A percentile compares a stretch with the other conserved stretches of the same genome.
Evolutionary conservation across 1,140 invertebrate genomes (phyloP).

Genomic region (Zaprionus capensis): DNA sequence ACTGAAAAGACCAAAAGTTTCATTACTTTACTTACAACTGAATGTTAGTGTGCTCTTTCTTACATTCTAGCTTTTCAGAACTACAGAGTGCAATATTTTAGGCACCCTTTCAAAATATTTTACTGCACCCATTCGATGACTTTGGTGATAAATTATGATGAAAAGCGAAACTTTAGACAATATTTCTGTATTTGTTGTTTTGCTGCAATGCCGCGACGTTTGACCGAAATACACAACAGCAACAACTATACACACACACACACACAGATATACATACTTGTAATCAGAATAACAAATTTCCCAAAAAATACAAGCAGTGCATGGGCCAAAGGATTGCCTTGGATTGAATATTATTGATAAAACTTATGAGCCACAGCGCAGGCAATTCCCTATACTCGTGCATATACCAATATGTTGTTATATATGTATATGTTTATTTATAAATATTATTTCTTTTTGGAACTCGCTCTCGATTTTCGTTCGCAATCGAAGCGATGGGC

Average conservation of each 20-base stretch:
- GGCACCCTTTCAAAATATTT: conserved; percentile 20
- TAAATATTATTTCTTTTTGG: conserved; percentile 27
- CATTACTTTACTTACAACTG: too few relatives aligned
- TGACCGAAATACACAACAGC: conserved; percentile 66
- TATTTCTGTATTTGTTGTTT: conserved; percentile 20
- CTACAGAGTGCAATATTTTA: background rate
- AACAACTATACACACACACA: conserved; percentile 27
- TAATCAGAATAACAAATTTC: conserved; percentile 50
- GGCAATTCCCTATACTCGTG: conserved; percentile 39
- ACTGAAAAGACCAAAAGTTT: too few relatives aligned
- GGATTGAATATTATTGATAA: conserved; percentile 82
- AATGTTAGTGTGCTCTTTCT: too few relatives aligned
- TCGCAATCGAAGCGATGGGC: conserved; percentile 15
- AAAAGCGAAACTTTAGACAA: conserved; percentile 61
- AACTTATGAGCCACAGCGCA: conserved; percentile 59
- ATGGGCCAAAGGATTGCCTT: conserved; percentile 59
- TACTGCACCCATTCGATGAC: conserved; percentile 19
- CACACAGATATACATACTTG: background rate
- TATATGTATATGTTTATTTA: conserved; percentile 19
- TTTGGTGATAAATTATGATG: conserved; percentile 50
- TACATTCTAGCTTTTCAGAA: too few relatives aligned
- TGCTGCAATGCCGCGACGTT: conserved; percentile 63
- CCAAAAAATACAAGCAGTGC: conserved; percentile 42
- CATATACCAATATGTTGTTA: conserved; percentile 10
- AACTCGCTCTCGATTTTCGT: conserved; percentile 30